Evolutionary conservation across 2,797 vertebrate genomes (phyloP), one percentile per base, ranked within the genome.

Genomic region (Coilia nasus): DNA sequence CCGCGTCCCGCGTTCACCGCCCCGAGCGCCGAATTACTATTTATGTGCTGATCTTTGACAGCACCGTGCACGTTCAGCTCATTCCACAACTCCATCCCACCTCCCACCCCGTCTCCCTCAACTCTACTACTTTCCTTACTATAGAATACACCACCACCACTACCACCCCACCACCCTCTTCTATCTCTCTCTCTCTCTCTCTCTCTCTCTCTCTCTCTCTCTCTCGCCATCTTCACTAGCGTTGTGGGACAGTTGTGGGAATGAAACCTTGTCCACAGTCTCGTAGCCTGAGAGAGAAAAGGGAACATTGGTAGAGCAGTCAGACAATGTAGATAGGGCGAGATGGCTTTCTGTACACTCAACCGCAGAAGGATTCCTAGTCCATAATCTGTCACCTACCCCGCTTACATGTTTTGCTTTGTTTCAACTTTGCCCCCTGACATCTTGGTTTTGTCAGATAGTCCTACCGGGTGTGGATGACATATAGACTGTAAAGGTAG

Each of bases 11-110:
- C 71, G 84, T 82, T 90, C 90, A 85, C 90, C 59, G 92, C 94
- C 94, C 89, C 87, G 81, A 94, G 92, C 92, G 82, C 87, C 90
- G 91, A 92, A 93, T 94, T 92, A 93, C 92, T 95, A 94, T 95
- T 95, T 94, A 94, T 95, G 92, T 93, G 91, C 92, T 93, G 91
- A 94, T 94, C 93, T 94, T 91, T 94, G 93, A 93, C 93, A 93
- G 85, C 83, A 50, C 85, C 17, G 57, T 59, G 82, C 90, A 78
- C 71, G 31, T 41, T 78, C 71, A 41, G 31, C 31, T 41, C 35
- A 64, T 21, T 17, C 31, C 28, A 28, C 28, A 0, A 35, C 15
- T 31, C 67, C 67, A 19, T n/a, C 67, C 62, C 62, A 28, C 25
- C 62, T 25, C 67, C 67, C 67, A 14, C 17, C 35, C 15, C 7